A percentile compares a stretch with the other conserved stretches of the same genome.
Conservation (phyloP, 2,888 invertebrate species). For the Ctenicera cuprea region DNA sequence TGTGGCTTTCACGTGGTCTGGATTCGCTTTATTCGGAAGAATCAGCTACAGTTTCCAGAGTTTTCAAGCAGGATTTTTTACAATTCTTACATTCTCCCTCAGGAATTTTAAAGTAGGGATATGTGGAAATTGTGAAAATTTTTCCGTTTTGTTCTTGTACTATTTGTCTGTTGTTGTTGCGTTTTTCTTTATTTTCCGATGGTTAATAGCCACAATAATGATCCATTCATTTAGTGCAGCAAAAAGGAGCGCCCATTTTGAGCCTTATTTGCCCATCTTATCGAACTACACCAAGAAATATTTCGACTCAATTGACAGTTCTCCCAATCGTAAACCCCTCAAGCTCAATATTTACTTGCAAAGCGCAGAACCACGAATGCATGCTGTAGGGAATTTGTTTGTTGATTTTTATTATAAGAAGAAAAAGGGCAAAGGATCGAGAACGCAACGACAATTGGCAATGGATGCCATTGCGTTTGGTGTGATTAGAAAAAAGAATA, state of each 20-base stretch:
- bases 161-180: background rate
- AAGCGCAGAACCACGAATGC: background rate
- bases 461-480: constrained; percentile 3
- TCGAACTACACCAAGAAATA: constrained; percentile 14
- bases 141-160: background rate
- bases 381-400: constrained; percentile 16
- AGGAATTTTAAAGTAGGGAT: background rate
- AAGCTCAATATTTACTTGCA: background rate
- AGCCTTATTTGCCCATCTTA: background rate
- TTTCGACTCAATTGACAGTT: constrained; percentile 5
- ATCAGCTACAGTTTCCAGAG: constrained; percentile 11
- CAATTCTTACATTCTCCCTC: background rate
- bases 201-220: background rate
- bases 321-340: constrained; percentile 25
- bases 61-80: background rate
- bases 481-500: background rate
- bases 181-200: background rate
- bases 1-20: background rate
- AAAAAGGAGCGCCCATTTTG: constrained; percentile 12
- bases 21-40: background rate
- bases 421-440: background rate
- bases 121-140: background rate
- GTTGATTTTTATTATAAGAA: background rate
- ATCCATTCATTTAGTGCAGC: constrained; percentile 2
- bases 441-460: background rate